These are phyloP conservation scores for Platyrinchus mystaceus DNA, from an alignment of 2,797 vertebrate species.

Conservation along the genomic window DNA sequence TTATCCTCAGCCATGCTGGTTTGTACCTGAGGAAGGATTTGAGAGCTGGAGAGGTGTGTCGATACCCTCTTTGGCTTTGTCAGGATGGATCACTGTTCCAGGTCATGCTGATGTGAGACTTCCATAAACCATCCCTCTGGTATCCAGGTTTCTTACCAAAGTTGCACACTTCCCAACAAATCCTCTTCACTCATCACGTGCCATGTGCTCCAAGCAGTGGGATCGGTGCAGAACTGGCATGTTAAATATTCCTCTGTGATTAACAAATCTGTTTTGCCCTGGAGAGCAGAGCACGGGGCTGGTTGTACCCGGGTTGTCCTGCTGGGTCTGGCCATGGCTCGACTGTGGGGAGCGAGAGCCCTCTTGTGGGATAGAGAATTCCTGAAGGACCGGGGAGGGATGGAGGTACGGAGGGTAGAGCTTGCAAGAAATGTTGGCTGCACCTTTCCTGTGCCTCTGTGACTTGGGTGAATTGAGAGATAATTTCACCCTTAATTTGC, in stretches of 20 bases:
- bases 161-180: rapidly evolving
- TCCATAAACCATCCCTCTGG: background rate
- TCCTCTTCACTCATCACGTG: rapidly evolving
- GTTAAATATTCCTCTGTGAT: rapidly evolving
- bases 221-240: rapidly evolving
- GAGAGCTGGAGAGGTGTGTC: background rate
- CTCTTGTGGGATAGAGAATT: conserved; percentile 29
- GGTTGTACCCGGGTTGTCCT: background rate
- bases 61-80: background rate
- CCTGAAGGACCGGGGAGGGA: background rate
- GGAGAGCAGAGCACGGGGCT: rapidly evolving
- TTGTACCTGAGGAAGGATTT: background rate
- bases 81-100: background rate
- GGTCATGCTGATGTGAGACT: background rate
- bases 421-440: rapidly evolving
- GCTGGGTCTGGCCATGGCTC: background rate
- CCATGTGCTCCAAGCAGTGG: rapidly evolving
- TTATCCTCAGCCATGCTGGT: rapidly evolving
- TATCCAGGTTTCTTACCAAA: background rate
- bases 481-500: background rate
- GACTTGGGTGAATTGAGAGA: rapidly evolving
- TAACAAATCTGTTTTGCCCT: rapidly evolving
- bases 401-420: background rate
- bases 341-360: conserved; percentile 8
- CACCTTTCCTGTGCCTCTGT: background rate